Percentiles rank a stretch among this genome's conserved stretches.
These are phyloP conservation scores for Resseliella maxima DNA, from an alignment of 2,888 invertebrate species.

Conservation along the genomic window DNA sequence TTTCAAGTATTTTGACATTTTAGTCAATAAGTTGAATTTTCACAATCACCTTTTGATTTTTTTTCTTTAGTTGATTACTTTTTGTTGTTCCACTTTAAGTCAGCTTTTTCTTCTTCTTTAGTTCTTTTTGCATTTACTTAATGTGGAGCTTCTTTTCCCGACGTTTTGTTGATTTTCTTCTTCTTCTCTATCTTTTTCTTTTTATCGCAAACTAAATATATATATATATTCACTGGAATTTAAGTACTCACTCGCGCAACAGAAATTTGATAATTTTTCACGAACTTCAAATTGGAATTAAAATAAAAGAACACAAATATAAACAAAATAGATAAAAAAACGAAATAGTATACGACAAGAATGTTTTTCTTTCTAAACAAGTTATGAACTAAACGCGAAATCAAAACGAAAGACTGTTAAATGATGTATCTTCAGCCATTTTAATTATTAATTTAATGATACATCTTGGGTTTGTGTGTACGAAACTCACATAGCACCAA, in stretches of 20 bases:
- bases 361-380: not conserved
- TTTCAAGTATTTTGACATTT: not conserved
- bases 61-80: no score
- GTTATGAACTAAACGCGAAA: slow-evolving; percentile 42
- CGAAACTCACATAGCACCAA: slow-evolving; percentile 51
- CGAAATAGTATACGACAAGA: slow-evolving; percentile 8
- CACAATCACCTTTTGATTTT: not conserved
- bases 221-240: slow-evolving; percentile 29
- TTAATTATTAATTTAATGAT: slow-evolving; percentile 53
- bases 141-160: not conserved
- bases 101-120: not conserved
- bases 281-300: not conserved
- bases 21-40: not conserved
- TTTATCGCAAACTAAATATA: not conserved
- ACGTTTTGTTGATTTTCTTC: not conserved
- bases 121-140: no score
- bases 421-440: slow-evolving; percentile 53
- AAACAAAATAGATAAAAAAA: slow-evolving; percentile 11
- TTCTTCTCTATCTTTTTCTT: not conserved
- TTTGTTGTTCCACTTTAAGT: not conserved
- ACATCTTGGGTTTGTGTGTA: slow-evolving; percentile 51
- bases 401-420: slow-evolving; percentile 53
- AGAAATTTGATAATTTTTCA: not conserved
- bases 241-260: not conserved
- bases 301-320: slow-evolving; percentile 15